These are phyloP conservation scores for Phenganax subtilis DNA, from an alignment of 92 coral and sea anemone genomes.

Conservation along the genomic window DNA sequence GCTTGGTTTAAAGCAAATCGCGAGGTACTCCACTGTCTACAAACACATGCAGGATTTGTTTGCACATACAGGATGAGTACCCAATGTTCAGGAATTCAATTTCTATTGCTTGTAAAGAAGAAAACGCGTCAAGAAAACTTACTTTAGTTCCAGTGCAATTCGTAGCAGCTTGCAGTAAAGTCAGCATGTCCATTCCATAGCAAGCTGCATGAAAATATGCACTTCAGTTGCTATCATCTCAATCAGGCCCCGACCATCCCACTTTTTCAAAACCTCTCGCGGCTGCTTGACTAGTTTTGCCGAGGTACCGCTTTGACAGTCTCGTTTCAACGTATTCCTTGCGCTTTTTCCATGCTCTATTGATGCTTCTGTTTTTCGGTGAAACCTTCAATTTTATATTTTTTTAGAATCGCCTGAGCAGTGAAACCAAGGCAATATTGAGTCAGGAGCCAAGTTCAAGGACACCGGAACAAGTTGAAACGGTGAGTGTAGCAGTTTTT, in stretches of 20 bases:
- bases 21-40: constrained; percentile 57
- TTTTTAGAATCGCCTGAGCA: constrained; percentile 68
- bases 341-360: background rate
- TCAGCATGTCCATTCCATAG: too few relatives aligned
- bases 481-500: constrained; percentile 52
- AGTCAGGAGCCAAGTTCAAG: constrained; percentile 61
- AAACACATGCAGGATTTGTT: background rate
- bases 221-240: too few relatives aligned
- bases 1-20: constrained; percentile 75
- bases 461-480: constrained; percentile 77
- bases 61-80: background rate
- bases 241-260: too few relatives aligned
- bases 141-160: too few relatives aligned
- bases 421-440: constrained; percentile 75
- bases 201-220: too few relatives aligned
- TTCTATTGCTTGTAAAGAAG: too few relatives aligned
- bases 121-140: too few relatives aligned
- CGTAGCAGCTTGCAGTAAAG: too few relatives aligned
- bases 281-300: too few relatives aligned
- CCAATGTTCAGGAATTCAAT: too few relatives aligned
- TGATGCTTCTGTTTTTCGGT: background rate
- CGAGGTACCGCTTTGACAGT: too few relatives aligned
- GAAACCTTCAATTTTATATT: background rate
- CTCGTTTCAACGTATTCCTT: background rate
- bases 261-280: too few relatives aligned